phyloP scores from a whole-genome alignment of 2,888 invertebrate species.

The Apotomis turbidana region DNA sequence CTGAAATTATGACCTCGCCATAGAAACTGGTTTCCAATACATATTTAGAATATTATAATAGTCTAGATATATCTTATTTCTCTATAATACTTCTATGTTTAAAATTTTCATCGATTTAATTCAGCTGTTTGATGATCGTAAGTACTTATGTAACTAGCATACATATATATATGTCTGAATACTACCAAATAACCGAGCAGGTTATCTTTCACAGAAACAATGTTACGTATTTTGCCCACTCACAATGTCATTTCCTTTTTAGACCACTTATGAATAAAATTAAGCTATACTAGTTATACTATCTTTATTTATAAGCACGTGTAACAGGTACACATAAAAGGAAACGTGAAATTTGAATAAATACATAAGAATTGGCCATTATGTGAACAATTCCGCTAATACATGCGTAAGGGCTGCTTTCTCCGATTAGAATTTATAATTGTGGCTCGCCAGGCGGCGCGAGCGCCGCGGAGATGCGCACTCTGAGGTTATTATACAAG shows the following conservation, averaged over 20 bases:
- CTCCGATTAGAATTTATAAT: constrained; percentile 31
- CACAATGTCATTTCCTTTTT: constrained; percentile 1
- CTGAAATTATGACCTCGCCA: too few species aligned
- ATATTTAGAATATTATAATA: too few species aligned
- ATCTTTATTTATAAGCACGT: constrained; percentile 16
- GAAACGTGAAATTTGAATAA: constrained; percentile 19
- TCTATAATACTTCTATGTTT: too few species aligned
- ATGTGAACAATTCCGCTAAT: constrained; percentile 20
- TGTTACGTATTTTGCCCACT: neutral
- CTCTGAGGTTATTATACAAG: constrained; percentile 6
- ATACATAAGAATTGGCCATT: constrained; percentile 25
- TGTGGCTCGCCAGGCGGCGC: constrained; percentile 7
- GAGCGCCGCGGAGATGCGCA: constrained; percentile 1
- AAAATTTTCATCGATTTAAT: too few species aligned
- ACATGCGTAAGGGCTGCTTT: constrained; percentile 18
- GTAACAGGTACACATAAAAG: constrained; percentile 20
- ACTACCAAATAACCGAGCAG: neutral
- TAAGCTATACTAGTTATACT: neutral
- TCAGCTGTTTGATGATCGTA: too few species aligned
- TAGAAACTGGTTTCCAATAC: too few species aligned
- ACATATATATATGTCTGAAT: too few species aligned
- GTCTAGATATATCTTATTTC: too few species aligned
- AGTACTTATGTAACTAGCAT: too few species aligned
- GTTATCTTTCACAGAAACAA: neutral
- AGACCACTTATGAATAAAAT: constrained; percentile 8